Percentiles rank a stretch among this genome's conserved stretches.
Conservation (phyloP, 2,113 vertebrate species). For the Glaucidium brasilianum region DNA sequence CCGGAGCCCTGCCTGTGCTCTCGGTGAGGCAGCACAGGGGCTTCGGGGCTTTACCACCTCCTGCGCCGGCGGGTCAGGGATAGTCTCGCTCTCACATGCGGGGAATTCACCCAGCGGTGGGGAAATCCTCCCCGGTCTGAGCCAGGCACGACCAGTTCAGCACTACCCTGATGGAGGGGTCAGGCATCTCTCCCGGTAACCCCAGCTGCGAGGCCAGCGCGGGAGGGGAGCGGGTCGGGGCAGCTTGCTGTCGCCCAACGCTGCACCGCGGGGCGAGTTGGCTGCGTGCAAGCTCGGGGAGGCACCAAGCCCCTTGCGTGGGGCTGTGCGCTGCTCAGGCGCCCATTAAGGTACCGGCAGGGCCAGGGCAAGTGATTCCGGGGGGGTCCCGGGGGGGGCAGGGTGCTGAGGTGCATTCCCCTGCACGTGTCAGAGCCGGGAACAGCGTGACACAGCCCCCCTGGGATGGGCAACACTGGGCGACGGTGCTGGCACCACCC, state of each 20-base stretch:
- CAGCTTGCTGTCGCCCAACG: fast-evolving
- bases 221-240: too few relatives aligned
- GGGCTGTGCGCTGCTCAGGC: fast-evolving
- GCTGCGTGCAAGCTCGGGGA: fast-evolving
- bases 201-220: fast-evolving
- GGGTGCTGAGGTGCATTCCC: fast-evolving
- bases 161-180: fast-evolving
- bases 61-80: background rate
- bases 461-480: fast-evolving
- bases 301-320: fast-evolving
- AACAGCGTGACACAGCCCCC: background rate
- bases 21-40: fast-evolving
- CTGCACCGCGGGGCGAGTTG: background rate
- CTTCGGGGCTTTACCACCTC: background rate
- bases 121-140: background rate
- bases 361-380: fast-evolving
- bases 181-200: fast-evolving
- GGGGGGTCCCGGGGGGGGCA: background rate
- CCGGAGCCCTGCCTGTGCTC: background rate
- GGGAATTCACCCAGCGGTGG: background rate
- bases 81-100: fast-evolving
- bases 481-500: background rate
- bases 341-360: fast-evolving
- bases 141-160: fast-evolving
- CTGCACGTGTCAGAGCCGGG: fast-evolving